phyloP scores from a whole-genome alignment of 1,140 invertebrate species.

The Micrasema minimum region DNA sequence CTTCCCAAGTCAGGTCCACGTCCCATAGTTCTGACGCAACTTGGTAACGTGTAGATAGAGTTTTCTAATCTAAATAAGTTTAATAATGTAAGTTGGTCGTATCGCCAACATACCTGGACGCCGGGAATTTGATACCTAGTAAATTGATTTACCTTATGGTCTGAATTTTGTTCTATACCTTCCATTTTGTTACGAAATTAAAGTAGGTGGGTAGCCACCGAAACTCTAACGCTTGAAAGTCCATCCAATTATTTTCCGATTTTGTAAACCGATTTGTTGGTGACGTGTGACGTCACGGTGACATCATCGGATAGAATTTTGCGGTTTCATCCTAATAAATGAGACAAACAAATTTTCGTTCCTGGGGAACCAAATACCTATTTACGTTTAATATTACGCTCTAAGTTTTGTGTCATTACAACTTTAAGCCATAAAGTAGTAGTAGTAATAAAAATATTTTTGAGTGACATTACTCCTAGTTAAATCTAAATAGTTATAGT shows the following conservation, averaged over 20 bases:
- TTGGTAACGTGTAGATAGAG: no score
- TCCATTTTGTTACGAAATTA: no score
- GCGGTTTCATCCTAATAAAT: slow-evolving; percentile 44
- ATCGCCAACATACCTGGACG: no score
- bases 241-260: slow-evolving; percentile 26
- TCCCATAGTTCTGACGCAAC: no score
- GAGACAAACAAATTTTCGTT: slow-evolving; percentile 15
- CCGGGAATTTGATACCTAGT: no score
- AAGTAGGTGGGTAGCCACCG: no score
- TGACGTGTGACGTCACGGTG: slow-evolving; percentile 34
- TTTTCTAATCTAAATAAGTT: no score
- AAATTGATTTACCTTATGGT: no score
- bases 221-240: not conserved
- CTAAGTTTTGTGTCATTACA: not conserved
- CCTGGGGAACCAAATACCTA: not conserved
- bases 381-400: not conserved
- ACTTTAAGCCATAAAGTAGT: not conserved
- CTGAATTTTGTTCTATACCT: no score
- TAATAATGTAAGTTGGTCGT: no score
- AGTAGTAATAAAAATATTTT: not conserved
- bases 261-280: slow-evolving; percentile 30
- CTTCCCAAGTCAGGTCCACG: no score
- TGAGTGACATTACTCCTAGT: not conserved
- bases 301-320: slow-evolving; percentile 39
- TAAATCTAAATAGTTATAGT: not conserved